Evolutionary conservation across 2,797 vertebrate species (phyloP).

Genomic region (Calcarius lapponicus): DNA sequence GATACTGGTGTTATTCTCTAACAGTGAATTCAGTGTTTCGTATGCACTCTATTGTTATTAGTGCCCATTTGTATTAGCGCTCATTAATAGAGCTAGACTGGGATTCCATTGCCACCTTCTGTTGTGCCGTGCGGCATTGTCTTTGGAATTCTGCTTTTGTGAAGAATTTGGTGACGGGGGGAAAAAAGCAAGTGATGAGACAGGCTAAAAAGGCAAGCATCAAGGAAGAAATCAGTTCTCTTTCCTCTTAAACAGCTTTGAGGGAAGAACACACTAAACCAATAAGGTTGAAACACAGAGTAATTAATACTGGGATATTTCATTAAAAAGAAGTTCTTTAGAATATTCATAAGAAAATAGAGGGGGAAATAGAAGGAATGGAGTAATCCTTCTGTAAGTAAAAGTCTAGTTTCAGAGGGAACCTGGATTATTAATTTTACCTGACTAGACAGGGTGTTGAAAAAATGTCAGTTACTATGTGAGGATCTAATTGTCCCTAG

Average conservation of each 20-base stretch:
- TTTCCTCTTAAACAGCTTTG: neutral
- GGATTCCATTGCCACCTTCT: neutral
- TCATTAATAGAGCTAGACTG: neutral
- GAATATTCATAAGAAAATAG: neutral
- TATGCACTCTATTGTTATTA: neutral
- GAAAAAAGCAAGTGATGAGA: rapidly evolving
- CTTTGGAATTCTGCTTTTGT: neutral
- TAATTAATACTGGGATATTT: neutral
- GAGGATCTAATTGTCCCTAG: neutral
- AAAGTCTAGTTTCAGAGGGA: neutral
- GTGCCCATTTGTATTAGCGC: neutral
- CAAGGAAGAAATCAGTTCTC: neutral
- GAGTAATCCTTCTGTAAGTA: neutral
- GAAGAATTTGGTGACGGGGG: neutral
- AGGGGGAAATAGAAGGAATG: neutral
- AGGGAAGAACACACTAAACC: neutral
- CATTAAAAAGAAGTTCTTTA: neutral
- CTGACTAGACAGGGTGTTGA: neutral
- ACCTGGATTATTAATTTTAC: neutral
- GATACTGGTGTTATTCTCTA: neutral
- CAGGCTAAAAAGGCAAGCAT: neutral
- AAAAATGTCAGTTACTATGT: neutral
- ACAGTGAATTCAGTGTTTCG: neutral
- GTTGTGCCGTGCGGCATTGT: neutral
- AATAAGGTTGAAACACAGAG: neutral